Conservation (phyloP, 1,140 invertebrate genomes). For the Zaprionus gabonicus region DNA sequence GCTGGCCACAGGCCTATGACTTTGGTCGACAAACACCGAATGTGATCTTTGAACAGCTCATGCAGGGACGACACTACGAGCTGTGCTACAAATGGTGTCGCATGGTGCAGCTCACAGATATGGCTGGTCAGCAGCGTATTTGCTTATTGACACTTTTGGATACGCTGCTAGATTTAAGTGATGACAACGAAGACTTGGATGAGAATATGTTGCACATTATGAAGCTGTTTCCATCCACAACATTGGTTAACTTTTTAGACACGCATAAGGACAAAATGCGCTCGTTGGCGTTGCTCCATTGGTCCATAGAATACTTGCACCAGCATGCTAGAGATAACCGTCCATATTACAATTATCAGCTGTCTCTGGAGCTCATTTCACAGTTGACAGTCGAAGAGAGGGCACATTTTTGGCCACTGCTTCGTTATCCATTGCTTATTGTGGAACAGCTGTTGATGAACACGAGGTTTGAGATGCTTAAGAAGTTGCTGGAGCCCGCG, state of each 20-base stretch:
- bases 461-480: constrained; percentile 88
- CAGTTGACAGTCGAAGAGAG: constrained; percentile 86
- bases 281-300: constrained; percentile 87
- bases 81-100: constrained; percentile 88
- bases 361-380: constrained; percentile 69
- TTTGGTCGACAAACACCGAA: constrained; percentile 85
- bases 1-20: constrained; percentile 84
- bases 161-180: constrained; percentile 56
- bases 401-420: constrained; percentile 87
- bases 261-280: constrained; percentile 87
- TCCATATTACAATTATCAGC: constrained; percentile 87
- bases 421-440: constrained; percentile 88
- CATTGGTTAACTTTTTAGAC: constrained; percentile 87
- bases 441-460: constrained; percentile 92
- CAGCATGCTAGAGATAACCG: constrained; percentile 86
- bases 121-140: constrained; percentile 74
- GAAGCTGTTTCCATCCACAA: constrained; percentile 83
- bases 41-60: constrained; percentile 85
- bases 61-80: constrained; percentile 86
- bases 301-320: constrained; percentile 87
- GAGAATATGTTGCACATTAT: constrained; percentile 84
- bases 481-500: constrained; percentile 85
- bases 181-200: constrained; percentile 71
- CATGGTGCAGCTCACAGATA: constrained; percentile 80
- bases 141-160: constrained; percentile 62